Evolutionary conservation across 2,113 vertebrate genomes (phyloP).

Genomic region (Ochotona princeps): DNA sequence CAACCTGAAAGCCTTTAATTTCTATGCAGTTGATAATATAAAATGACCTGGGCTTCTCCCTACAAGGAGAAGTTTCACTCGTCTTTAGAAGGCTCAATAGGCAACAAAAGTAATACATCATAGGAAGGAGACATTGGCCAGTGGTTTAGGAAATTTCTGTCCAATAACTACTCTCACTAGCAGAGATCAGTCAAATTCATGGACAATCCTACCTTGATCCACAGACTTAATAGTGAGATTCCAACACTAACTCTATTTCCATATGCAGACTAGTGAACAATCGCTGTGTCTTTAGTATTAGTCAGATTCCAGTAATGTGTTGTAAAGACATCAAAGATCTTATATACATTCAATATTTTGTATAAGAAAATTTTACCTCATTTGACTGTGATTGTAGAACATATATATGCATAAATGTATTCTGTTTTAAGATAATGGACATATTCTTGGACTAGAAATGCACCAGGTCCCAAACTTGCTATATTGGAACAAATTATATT

Average conservation of each 20-base stretch:
- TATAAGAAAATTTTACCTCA: background rate
- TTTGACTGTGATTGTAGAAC: background rate
- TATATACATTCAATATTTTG: background rate
- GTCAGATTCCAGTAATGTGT: background rate
- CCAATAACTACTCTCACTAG: background rate
- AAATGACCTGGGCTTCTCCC: background rate
- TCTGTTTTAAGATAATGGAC: constrained; percentile 41
- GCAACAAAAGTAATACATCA: background rate
- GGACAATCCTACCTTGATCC: background rate
- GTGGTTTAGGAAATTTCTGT: background rate
- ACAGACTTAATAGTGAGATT: background rate
- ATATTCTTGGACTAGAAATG: background rate
- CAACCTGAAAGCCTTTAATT: background rate
- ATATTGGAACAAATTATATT: background rate
- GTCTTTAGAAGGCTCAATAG: background rate
- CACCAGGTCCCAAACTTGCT: constrained; percentile 15
- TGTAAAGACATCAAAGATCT: background rate
- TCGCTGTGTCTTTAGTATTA: background rate
- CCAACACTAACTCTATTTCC: background rate
- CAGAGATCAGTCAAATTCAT: background rate
- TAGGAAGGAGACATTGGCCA: too few relatives aligned
- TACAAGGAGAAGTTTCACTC: background rate
- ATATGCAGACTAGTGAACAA: background rate
- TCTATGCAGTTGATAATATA: background rate
- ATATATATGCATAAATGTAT: background rate